Base-by-base conservation (phyloP, 2,888 invertebrate genomes). In the Eupelmus urozonus region DNA sequence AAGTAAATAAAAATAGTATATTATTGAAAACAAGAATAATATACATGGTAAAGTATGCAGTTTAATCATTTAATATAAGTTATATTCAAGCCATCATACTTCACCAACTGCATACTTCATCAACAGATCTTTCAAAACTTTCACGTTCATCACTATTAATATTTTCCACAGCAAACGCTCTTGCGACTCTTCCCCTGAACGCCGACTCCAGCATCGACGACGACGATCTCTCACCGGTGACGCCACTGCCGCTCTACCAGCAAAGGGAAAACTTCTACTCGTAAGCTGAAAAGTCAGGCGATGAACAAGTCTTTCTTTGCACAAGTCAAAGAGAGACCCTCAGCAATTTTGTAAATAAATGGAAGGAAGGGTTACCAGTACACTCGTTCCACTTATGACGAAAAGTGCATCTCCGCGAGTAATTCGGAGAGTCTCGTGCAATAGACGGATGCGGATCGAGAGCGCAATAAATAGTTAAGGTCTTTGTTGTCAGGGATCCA, bases 231-330 rank as follows among this genome's bases (percentile, higher is more conserved):
- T 95, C 95, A 66, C 96, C 96, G 51, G 93, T 94, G 84, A 94
- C 94, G 73, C 94, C 95, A 88, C 92, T 96, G 88, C 96, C 96
- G 71, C 92, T 96, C 82, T 95, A 95, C 88, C 96, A 96, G 90
- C 96, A 96, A 90, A 93, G 96, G 87, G 96, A 96, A 87, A 96
- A 96, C 90, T 96, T 93, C 91, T 96, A 94, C 89, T 88, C 90
- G 55, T 88, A 90, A 86, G n/a, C 11, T n/a, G 18, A 63, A 57
- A 7, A 34, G 11, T 23, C 42, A 42, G 42, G 13, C 2, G 16
- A 18, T 23, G 25, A 71, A 20, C n/a, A 29, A 42, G n/a, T 42
- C 25, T 13, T 57, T 27, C 20, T 23, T 23, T 27, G n/a, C n/a
- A n/a, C n/a, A n/a, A n/a, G n/a, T n/a, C n/a, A n/a, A n/a, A n/a